A percentile compares a stretch with the other conserved stretches of the same genome.
These are phyloP conservation scores for Poecilia latipinna DNA, from an alignment of 2,113 vertebrate species.

Conservation along the genomic window DNA sequence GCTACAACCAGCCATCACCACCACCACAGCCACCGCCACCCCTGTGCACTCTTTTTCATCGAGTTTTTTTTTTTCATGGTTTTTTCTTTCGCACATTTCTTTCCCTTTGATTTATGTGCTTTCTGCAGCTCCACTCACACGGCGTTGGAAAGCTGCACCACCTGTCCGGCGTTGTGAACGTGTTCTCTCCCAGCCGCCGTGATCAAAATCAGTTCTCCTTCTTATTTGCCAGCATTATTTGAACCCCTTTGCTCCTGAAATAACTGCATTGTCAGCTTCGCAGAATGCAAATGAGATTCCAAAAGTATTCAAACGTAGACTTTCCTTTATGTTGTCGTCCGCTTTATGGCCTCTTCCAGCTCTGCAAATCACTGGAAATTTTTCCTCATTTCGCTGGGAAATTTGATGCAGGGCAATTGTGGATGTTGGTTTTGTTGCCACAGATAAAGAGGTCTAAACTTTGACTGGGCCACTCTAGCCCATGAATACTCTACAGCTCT, in stretches of 20 bases:
- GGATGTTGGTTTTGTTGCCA: not conserved
- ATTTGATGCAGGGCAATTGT: not conserved
- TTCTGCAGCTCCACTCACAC: conserved; percentile 69
- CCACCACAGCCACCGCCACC: not conserved
- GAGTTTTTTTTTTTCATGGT: conserved; percentile 39
- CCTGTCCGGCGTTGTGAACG: conserved; percentile 16
- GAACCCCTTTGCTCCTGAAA: conserved; percentile 31
- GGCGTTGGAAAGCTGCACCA: conserved; percentile 54
- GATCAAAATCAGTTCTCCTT: conserved; percentile 2
- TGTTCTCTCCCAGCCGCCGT: conserved; percentile 7
- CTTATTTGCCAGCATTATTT: conserved; percentile 4
- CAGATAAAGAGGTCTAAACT: not conserved
- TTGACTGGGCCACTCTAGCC: not conserved
- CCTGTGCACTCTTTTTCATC: conserved; percentile 63
- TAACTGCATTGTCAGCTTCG: conserved; percentile 18
- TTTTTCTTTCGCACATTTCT: conserved; percentile 59
- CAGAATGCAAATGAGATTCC: too few species aligned
- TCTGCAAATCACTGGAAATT: not conserved
- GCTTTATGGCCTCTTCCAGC: not conserved
- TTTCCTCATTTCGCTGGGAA: not conserved
- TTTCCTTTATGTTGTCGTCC: too few species aligned
- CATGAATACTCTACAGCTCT: not conserved
- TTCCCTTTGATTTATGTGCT: conserved; percentile 79
- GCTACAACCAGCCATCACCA: conserved; percentile 9
- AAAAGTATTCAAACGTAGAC: too few species aligned